Evolutionary conservation across 2,888 invertebrate genomes (phyloP), one percentile per base, ranked within the genome.

Genomic region (Tolmerus cingulatus): DNA sequence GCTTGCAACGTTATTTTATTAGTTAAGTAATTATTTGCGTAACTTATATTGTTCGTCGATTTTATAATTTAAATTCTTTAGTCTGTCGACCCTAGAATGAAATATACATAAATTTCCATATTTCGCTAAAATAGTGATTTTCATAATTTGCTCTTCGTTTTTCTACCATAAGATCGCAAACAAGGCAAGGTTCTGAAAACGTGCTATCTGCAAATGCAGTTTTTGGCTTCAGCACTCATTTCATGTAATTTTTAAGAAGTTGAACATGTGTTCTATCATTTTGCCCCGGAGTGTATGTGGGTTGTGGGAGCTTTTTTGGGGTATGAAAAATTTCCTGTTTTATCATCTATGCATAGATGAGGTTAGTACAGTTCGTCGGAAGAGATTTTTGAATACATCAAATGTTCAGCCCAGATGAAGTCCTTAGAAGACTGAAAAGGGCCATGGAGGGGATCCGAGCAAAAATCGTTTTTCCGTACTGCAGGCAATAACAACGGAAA

Each of bases 341-440:
- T 79, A 79, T 51, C 51, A 79, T 79, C 51, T 79, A 51, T 51
- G 30, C 27, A 27, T 79, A 23, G 66, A 66, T 57, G 79, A 30
- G 79, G 79, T 79, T 79, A 51, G 79, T 27, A 27, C 27, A 46
- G 16, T 16, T 46, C 30, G 40, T 46, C n/a, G 51, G 79, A 79
- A 79, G 79, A 79, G 46, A 79, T 27, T 79, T 51, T 40, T 79
- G 79, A 79, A 79, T 79, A 76, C 37, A 76, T 76, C 34, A 37
- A n/a, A 79, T 79, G 79, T 5, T 51, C 27, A 8, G 9, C 14
- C 23, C 66, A 66, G 66, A 66, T 23, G 66, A 66, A 66, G 66
- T 66, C 66, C 66, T 66, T 66, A 66, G 27, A 57, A 57, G 57
- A 23, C 57, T 57, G 57, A 57, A 66, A 66, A 66, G 66, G 66